These are phyloP conservation scores for Stegostoma tigrinum DNA, from an alignment of 2,113 vertebrate species.

Conservation along the genomic window DNA sequence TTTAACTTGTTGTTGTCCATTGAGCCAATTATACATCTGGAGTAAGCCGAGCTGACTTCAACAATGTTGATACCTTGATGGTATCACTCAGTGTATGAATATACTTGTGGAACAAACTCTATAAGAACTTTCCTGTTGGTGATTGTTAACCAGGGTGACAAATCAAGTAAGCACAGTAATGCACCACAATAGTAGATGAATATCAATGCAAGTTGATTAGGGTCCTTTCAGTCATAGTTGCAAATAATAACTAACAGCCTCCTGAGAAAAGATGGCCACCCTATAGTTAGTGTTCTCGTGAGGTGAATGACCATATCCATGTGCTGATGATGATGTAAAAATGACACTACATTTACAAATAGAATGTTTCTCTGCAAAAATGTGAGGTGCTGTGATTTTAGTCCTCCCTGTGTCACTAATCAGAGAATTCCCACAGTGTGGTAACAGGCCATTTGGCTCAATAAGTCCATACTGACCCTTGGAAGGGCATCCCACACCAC, in stretches of 20 bases:
- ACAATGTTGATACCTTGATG: background rate
- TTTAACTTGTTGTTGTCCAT: background rate
- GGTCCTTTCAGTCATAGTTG: background rate
- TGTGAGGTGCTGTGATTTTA: background rate
- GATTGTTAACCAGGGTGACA: background rate
- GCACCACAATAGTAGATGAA: background rate
- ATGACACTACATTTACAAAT: background rate
- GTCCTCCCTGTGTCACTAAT: background rate
- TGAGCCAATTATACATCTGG: background rate
- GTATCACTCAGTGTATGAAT: background rate
- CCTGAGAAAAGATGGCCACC: background rate
- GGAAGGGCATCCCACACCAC: no score
- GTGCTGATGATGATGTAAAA: background rate
- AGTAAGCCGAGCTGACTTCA: background rate
- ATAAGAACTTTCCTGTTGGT: background rate
- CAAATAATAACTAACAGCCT: background rate
- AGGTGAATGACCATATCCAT: background rate
- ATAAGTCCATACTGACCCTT: no score
- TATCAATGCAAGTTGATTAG: background rate
- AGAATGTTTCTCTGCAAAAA: background rate
- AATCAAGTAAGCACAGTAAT: background rate
- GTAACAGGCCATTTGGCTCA: no score
- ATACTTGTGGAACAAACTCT: background rate
- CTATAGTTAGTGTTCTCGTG: background rate
- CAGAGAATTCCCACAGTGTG: no score